These are phyloP conservation scores for Pseudonaja textilis DNA, from an alignment of 2,113 vertebrate genomes.

Conservation along the genomic window DNA sequence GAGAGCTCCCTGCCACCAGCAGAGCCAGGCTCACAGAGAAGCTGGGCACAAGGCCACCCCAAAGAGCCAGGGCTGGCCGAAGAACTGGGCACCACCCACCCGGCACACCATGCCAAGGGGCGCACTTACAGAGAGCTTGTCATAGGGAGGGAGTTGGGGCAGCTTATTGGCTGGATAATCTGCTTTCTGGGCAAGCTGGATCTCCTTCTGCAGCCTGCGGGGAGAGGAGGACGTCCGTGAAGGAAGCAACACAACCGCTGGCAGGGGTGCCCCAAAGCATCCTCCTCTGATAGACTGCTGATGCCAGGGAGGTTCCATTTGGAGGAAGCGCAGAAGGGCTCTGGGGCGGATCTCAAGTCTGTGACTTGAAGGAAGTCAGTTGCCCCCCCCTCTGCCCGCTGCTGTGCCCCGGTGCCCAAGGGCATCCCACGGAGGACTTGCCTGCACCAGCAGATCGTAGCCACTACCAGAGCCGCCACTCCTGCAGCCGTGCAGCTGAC, in stretches of 20 bases:
- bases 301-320: not conserved
- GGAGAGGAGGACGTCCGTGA: not conserved
- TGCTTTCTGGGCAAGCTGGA: slow-evolving; percentile 78
- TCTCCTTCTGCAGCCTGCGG: slow-evolving; percentile 81
- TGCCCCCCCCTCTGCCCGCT: not conserved
- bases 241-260: not conserved
- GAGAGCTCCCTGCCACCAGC: not conserved
- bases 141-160: slow-evolving; percentile 67
- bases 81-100: not conserved
- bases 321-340: not conserved
- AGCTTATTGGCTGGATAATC: slow-evolving; percentile 75
- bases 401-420: not conserved
- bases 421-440: slow-evolving; percentile 47
- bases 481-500: slow-evolving; percentile 75
- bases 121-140: slow-evolving; percentile 78
- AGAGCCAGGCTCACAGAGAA: not conserved
- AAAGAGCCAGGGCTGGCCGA: not conserved
- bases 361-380: not conserved
- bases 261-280: not conserved
- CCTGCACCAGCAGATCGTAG: slow-evolving; percentile 85
- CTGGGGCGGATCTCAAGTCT: not conserved
- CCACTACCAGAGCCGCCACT: slow-evolving; percentile 72
- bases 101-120: not conserved
- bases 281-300: not conserved
- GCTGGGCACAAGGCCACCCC: not conserved